Evolutionary conservation across 1,140 invertebrate genomes (phyloP), one percentile per base, ranked within the genome.

Genomic region (Trypoxylus dichotomus): DNA sequence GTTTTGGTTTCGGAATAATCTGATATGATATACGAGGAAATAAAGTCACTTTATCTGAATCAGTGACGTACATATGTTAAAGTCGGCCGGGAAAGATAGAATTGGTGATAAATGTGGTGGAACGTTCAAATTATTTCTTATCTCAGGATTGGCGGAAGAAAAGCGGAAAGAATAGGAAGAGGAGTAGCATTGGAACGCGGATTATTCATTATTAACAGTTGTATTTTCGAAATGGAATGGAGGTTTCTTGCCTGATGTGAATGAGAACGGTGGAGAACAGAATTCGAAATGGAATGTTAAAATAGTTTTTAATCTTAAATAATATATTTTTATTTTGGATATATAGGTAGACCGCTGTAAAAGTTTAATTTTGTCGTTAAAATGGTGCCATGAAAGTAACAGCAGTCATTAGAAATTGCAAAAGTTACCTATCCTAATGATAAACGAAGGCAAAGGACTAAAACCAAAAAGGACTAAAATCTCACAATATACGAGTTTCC

Each of bases 31-130:
- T 54, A 54, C 19, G 47, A 6, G 47, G 19, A 54, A 54, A 54
- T 54, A 54, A 54, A 54, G 47, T 54, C n/a, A 19, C 47, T 19
- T 54, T 54, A 54, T 54, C 47, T 54, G n/a, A 54, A 19, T 19
- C 47, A 54, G 47, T 54, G 47, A 54, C 47, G 47, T 54, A 54
- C 47, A 54, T 54, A 54, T 54, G 47, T 54, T 54, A n/a, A 54
- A 54, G 47, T 54, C 47, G 47, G 7, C 15, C 19, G 19, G 0
- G 47, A 54, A 54, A 13, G 15, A 54, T 54, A 54, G 47, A n/a
- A 54, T 19, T 6, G 5, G n/a, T n/a, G 47, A 54, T 54, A 54
- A 54, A 54, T 54, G 47, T 54, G 47, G 47, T n/a, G 47, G 47
- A 54, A 54, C 47, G 47, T 54, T 19, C 15, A n/a, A 54, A 54